phyloP scores from a whole-genome alignment of 2,888 invertebrate genomes.

The Chymomyza caudatula region DNA sequence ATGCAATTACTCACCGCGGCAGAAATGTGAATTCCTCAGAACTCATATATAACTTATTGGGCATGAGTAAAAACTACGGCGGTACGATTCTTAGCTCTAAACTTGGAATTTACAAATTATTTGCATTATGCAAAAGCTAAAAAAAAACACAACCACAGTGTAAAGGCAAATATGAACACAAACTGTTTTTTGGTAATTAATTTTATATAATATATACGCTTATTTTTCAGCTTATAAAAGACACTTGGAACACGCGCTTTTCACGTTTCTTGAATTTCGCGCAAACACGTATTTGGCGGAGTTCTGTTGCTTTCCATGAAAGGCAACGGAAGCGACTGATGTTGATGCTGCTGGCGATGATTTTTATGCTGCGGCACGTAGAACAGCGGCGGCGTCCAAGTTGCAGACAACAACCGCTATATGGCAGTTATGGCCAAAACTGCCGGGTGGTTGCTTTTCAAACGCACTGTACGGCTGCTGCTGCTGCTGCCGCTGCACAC shows the following conservation, averaged over 20 bases:
- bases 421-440: background rate
- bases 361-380: constrained; percentile 45
- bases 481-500: background rate
- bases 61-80: constrained; percentile 17
- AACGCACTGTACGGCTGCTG: constrained; percentile 20
- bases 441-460: constrained; percentile 9
- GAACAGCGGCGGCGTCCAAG: constrained; percentile 18
- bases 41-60: constrained; percentile 61
- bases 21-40: constrained; percentile 73
- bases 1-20: constrained; percentile 64
- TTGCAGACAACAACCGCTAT: background rate
- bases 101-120: background rate
- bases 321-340: constrained; percentile 63
- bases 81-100: background rate
- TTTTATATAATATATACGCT: background rate
- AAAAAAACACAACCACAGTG: background rate
- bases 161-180: background rate
- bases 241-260: background rate
- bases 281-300: constrained; percentile 15
- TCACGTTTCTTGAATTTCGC: background rate
- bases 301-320: constrained; percentile 34
- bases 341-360: constrained; percentile 36
- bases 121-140: background rate
- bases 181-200: background rate
- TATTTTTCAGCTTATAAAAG: background rate